A percentile compares a stretch with the other conserved stretches of the same genome.
Evolutionary conservation across 2,797 vertebrate genomes (phyloP).

Genomic region (Acipenser oxyrinchus): DNA sequence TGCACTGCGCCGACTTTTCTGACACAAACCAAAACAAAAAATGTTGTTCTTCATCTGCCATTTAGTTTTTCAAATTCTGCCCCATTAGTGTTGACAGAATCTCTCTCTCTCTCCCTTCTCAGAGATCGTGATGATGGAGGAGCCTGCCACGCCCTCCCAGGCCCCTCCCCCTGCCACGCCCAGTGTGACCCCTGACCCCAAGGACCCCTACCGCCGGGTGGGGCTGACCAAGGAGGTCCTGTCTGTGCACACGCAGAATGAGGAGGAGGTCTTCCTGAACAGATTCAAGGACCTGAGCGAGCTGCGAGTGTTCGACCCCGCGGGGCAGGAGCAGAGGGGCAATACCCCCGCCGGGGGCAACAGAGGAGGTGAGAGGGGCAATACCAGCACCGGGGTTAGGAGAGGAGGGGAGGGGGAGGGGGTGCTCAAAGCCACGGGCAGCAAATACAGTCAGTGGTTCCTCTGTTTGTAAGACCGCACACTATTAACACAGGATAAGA

Average conservation of each 20-base stretch:
- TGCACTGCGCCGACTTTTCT: too few relatives aligned
- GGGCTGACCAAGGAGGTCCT: slow-evolving; percentile 84
- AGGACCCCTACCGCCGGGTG: slow-evolving; percentile 40
- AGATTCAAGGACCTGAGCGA: slow-evolving; percentile 77
- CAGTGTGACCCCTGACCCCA: slow-evolving; percentile 9
- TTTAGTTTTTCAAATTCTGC: too few relatives aligned
- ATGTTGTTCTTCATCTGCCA: too few relatives aligned
- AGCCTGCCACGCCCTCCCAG: slow-evolving; percentile 41
- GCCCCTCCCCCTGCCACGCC: slow-evolving; percentile 8
- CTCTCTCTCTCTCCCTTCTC: slow-evolving; percentile 11
- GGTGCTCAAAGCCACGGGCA: not conserved
- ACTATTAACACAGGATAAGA: too few relatives aligned
- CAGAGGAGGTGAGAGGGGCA: slow-evolving; percentile 15
- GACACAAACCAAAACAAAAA: too few relatives aligned
- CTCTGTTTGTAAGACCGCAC: too few relatives aligned
- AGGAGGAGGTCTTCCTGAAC: slow-evolving; percentile 80
- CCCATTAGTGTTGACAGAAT: not conserved
- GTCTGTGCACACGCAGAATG: slow-evolving; percentile 81
- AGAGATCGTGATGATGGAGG: slow-evolving; percentile 74
- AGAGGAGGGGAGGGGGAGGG: not conserved
- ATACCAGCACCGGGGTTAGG: slow-evolving; percentile 51
- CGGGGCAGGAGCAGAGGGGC: slow-evolving; percentile 31
- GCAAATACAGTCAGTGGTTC: not conserved
- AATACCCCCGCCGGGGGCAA: slow-evolving; percentile 51
- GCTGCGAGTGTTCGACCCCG: slow-evolving; percentile 66